Conservation (phyloP, 2,888 invertebrate species). For the Rotaria sp. region DNA sequence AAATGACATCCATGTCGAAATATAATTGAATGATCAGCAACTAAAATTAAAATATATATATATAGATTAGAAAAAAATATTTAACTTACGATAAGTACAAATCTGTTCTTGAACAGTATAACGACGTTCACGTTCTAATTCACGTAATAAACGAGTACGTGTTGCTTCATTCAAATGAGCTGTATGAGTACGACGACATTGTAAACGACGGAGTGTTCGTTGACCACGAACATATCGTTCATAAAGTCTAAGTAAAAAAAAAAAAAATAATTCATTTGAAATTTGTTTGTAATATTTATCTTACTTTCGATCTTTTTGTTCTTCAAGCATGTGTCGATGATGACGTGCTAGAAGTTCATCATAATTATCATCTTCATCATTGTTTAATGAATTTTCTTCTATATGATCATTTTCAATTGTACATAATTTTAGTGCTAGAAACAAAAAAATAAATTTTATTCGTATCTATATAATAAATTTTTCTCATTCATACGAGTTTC, state of each 20-base stretch:
- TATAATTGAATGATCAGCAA: neutral
- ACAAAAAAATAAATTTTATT: neutral
- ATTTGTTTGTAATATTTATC: no score
- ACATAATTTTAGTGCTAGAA: neutral
- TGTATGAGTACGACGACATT: slow-evolving; percentile 26
- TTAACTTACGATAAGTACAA: neutral
- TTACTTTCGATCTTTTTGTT: slow-evolving; percentile 31
- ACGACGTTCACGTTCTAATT: neutral
- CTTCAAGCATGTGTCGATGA: slow-evolving; percentile 9
- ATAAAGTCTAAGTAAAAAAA: neutral
- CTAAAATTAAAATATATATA: neutral
- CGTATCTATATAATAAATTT: neutral
- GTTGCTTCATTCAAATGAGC: neutral
- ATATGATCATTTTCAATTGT: neutral
- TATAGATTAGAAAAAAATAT: no score
- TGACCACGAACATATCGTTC: slow-evolving; percentile 11
- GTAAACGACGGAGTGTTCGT: neutral
- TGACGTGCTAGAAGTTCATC: neutral
- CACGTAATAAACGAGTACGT: neutral
- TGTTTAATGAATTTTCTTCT: neutral
- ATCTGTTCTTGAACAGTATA: neutral
- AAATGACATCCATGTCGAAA: neutral
- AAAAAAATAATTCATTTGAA: neutral
- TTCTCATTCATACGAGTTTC: neutral
- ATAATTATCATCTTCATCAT: neutral